phyloP scores from a whole-genome alignment of 2,888 invertebrate species.

The Sclerodermus sp. region DNA sequence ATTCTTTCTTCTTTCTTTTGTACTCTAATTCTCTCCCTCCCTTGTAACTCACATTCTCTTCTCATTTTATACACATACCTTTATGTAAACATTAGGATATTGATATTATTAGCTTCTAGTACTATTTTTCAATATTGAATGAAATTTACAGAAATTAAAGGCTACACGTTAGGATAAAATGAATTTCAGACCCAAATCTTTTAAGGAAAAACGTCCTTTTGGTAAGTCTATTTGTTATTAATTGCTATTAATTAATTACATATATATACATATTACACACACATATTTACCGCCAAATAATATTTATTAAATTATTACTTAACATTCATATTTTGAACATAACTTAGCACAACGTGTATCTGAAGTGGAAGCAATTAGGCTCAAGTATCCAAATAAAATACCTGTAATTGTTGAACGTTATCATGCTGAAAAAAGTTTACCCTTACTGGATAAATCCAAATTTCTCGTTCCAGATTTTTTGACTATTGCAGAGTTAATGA shows the following conservation, averaged over 20 bases:
- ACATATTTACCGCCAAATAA: background rate
- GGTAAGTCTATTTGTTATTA: conserved; percentile 36
- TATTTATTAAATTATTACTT: too few relatives aligned
- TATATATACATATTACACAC: too few relatives aligned
- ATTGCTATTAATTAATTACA: background rate
- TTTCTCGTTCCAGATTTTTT: conserved; percentile 88
- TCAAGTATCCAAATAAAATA: conserved; percentile 49
- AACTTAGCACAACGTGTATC: conserved; percentile 45
- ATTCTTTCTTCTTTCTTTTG: too few relatives aligned
- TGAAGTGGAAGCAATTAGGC: conserved; percentile 44
- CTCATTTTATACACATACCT: too few relatives aligned
- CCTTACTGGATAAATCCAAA: conserved; percentile 80
- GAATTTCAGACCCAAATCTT: conserved; percentile 42
- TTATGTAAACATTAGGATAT: too few relatives aligned
- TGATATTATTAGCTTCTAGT: too few relatives aligned
- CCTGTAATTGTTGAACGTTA: conserved; percentile 84
- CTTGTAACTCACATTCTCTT: too few relatives aligned
- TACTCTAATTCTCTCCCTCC: too few relatives aligned
- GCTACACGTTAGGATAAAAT: conserved; percentile 29
- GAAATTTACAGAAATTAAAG: background rate
- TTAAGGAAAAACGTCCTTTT: conserved; percentile 50
- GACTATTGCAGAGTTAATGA: conserved; percentile 85
- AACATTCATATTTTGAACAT: too few relatives aligned
- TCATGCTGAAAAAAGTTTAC: conserved; percentile 75
- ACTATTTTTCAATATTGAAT: too few relatives aligned